Conservation (phyloP, 2,113 vertebrate species). For the Tetrax tetrax region DNA sequence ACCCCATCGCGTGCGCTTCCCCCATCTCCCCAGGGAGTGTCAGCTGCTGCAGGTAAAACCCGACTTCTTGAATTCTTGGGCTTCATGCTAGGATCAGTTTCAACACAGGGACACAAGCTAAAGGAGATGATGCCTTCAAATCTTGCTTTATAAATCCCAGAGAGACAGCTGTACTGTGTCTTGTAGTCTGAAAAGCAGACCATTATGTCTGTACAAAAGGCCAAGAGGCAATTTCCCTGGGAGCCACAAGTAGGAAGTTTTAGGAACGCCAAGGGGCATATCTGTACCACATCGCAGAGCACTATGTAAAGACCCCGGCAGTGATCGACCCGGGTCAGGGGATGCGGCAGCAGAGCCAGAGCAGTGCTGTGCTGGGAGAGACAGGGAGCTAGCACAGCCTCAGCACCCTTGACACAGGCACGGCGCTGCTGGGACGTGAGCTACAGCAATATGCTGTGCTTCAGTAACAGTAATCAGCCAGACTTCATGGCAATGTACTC, state of each 20-base stretch:
- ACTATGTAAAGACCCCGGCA: neutral
- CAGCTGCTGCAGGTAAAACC: neutral
- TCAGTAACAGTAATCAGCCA: neutral
- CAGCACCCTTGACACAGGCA: neutral
- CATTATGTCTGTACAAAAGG: constrained; percentile 32
- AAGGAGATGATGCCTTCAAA: neutral
- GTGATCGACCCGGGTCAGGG: fast-evolving
- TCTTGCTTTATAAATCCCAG: neutral
- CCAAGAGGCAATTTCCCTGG: constrained; percentile 18
- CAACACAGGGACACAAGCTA: neutral
- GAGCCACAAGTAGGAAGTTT: neutral
- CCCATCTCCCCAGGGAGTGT: neutral
- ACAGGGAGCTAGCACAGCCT: neutral
- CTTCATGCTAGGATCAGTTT: neutral
- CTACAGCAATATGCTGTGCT: neutral
- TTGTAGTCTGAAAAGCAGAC: neutral
- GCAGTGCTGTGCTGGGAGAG: neutral
- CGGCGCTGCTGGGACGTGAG: neutral
- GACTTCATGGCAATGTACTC: neutral
- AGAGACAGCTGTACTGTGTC: neutral
- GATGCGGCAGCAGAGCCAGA: neutral
- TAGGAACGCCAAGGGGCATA: neutral
- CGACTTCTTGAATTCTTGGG: neutral
- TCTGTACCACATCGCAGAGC: neutral
- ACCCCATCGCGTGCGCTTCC: neutral